Percentiles rank a stretch among this genome's conserved stretches.
Conservation (phyloP, 2,888 invertebrate species). For the Drosophila diplacantha region DNA sequence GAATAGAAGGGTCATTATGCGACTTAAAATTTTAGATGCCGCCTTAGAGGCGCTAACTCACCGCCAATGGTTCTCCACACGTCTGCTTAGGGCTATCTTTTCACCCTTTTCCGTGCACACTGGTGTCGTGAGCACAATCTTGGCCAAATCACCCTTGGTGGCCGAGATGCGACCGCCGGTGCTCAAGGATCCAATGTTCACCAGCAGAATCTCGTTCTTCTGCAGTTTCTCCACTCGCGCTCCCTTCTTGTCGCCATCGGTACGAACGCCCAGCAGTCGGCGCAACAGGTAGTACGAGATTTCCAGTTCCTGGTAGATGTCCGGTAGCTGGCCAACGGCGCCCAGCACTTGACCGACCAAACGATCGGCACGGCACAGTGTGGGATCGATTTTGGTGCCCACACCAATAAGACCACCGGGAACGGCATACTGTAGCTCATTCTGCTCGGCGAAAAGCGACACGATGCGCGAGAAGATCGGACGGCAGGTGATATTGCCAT, state of each 20-base stretch:
- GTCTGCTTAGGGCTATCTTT: slow-evolving; percentile 98
- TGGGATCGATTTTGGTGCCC: slow-evolving; percentile 99
- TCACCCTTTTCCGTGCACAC: slow-evolving; percentile 99
- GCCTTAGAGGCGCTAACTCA: slow-evolving; percentile 75
- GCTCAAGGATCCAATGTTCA: slow-evolving; percentile 99
- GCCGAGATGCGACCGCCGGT: slow-evolving; percentile 97
- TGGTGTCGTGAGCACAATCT: slow-evolving; percentile 96
- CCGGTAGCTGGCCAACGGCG: slow-evolving; percentile 96
- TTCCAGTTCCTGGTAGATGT: slow-evolving; percentile 98
- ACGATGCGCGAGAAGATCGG: slow-evolving; percentile 98
- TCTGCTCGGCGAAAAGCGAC: slow-evolving; percentile 98
- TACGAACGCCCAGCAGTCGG: slow-evolving; percentile 96
- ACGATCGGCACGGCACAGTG: slow-evolving; percentile 98
- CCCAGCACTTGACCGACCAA: slow-evolving; percentile 98
- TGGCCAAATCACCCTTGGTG: slow-evolving; percentile 97
- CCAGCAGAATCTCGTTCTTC: slow-evolving; percentile 94
- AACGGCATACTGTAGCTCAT: slow-evolving; percentile 98
- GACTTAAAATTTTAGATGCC: not conserved
- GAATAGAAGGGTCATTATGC: not conserved
- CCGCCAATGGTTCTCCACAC: slow-evolving; percentile 99
- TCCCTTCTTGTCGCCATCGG: slow-evolving; percentile 99
- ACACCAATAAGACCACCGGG: slow-evolving; percentile 99
- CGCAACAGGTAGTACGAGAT: slow-evolving; percentile 98
- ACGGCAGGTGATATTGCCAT: slow-evolving; percentile 95
- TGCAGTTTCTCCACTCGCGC: slow-evolving; percentile 97